Evolutionary conservation across 1,140 invertebrate genomes (phyloP).

Genomic region (Parasteatoda tepidariorum): DNA sequence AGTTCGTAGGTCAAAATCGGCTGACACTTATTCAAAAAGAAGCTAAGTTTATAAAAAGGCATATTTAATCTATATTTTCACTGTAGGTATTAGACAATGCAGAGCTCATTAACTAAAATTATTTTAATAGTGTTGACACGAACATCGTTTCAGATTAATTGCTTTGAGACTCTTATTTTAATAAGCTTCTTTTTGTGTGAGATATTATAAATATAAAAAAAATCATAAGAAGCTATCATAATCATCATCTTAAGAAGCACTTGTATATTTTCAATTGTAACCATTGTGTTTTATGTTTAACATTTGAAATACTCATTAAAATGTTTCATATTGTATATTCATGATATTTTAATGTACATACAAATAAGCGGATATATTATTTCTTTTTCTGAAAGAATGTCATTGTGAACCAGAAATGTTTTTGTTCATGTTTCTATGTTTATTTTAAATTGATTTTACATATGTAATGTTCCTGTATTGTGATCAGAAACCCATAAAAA

Average conservation of each 20-base stretch:
- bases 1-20: conserved; percentile 62
- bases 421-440: neutral
- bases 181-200: neutral
- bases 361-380: neutral
- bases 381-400: neutral
- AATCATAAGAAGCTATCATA: neutral
- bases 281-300: neutral
- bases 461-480: neutral
- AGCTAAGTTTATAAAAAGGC: conserved; percentile 51
- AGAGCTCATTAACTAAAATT: neutral
- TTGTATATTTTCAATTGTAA: neutral
- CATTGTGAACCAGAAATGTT: neutral
- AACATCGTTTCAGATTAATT: neutral
- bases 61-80: conserved; percentile 8
- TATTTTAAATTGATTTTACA: neutral
- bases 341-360: neutral
- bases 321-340: neutral
- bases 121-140: neutral
- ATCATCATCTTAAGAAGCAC: neutral
- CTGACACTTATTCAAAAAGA: conserved; percentile 48
- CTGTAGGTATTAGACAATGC: neutral
- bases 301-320: neutral
- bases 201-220: neutral
- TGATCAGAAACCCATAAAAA: neutral
- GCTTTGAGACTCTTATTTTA: neutral